Conservation (phyloP, 2,888 invertebrate species). For the Zygothrica quintamaculata region DNA sequence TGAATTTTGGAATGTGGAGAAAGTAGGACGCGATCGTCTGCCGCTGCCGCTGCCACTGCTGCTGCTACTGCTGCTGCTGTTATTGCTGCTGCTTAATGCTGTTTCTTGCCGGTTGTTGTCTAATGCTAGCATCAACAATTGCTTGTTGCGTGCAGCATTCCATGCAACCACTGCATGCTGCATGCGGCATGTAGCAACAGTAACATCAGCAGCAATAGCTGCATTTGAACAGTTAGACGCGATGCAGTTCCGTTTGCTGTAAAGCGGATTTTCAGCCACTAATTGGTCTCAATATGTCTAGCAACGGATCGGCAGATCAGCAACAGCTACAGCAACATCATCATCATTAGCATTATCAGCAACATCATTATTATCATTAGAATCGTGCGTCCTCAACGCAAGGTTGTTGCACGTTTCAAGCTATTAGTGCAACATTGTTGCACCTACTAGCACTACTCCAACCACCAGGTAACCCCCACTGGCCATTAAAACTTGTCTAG, state of each 20-base stretch:
- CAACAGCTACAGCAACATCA: slow-evolving; percentile 31
- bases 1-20: slow-evolving; percentile 84
- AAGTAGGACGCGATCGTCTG: slow-evolving; percentile 83
- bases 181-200: slow-evolving; percentile 14
- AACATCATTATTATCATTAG: slow-evolving; percentile 28
- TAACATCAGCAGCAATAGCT: slow-evolving; percentile 30
- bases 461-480: slow-evolving; percentile 15
- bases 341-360: slow-evolving; percentile 25
- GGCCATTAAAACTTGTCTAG: not conserved
- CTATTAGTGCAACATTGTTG: slow-evolving; percentile 75
- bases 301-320: slow-evolving; percentile 45
- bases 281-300: slow-evolving; percentile 79
- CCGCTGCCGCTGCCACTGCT: slow-evolving; percentile 30
- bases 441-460: too few relatives aligned
- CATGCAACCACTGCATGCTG: slow-evolving; percentile 48
- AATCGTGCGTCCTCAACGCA: slow-evolving; percentile 45
- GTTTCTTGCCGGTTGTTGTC: slow-evolving; percentile 22
- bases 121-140: slow-evolving; percentile 24
- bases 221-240: slow-evolving; percentile 77
- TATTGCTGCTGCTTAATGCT: too few relatives aligned
- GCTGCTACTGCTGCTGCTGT: slow-evolving; percentile 19
- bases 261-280: slow-evolving; percentile 82
- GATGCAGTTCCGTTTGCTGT: slow-evolving; percentile 82
- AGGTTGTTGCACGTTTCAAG: slow-evolving; percentile 70
- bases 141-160: slow-evolving; percentile 74